Evolutionary conservation across 2,797 vertebrate species (phyloP).

Genomic region (Distichodus sexfasciatus): DNA sequence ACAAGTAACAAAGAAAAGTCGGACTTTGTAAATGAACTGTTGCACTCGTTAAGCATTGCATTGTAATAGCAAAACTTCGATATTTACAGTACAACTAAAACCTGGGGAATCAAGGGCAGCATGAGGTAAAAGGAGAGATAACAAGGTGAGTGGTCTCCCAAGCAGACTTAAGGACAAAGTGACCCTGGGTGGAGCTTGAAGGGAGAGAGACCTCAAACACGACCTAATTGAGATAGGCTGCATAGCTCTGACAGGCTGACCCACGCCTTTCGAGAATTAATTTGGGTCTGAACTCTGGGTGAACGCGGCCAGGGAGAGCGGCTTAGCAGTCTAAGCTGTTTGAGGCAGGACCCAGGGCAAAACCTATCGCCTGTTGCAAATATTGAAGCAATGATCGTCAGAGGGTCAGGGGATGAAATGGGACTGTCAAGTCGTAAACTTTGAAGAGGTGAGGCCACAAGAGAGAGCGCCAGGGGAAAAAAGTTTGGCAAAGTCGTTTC

Average conservation of each 20-base stretch:
- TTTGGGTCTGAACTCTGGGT: conserved; percentile 82
- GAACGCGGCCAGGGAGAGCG: conserved; percentile 75
- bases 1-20: background rate
- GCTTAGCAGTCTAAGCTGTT: conserved; percentile 63
- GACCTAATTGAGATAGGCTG: conserved; percentile 61
- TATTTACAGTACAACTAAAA: conserved; percentile 32
- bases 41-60: background rate
- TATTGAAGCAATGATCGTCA: conserved; percentile 79
- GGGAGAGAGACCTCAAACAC: conserved; percentile 57
- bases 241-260: conserved; percentile 67
- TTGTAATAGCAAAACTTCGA: background rate
- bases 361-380: conserved; percentile 84
- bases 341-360: conserved; percentile 73
- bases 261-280: conserved; percentile 71
- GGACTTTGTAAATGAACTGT: background rate
- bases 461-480: conserved; percentile 42
- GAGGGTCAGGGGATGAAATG: conserved; percentile 74
- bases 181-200: conserved; percentile 47
- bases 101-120: conserved; percentile 17
- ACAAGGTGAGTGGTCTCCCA: conserved; percentile 51
- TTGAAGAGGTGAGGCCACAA: conserved; percentile 65
- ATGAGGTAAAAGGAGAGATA: conserved; percentile 22
- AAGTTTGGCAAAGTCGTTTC: conserved; percentile 54
- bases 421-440: conserved; percentile 82
- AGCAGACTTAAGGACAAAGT: conserved; percentile 43